Percentiles rank a stretch among this genome's conserved stretches.
Conservation (phyloP, 1,140 invertebrate genomes). For the Brachionus manjavacas region DNA sequence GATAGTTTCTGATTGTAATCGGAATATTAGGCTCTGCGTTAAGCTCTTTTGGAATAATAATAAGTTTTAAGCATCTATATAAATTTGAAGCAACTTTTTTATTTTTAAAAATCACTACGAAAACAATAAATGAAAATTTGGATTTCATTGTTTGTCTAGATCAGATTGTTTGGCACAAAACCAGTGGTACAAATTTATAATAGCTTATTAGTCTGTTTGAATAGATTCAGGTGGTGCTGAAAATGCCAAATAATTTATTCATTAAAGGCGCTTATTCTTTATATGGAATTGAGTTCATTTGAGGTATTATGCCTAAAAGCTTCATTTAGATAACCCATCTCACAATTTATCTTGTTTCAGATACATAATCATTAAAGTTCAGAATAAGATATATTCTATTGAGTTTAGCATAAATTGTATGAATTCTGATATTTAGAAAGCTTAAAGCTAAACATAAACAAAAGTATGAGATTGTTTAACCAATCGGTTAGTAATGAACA, state of each 20-base stretch:
- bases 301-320: neutral
- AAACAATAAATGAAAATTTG: neutral
- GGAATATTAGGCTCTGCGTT: neutral
- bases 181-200: neutral
- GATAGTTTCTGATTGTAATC: constrained; percentile 2
- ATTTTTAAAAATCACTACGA: neutral
- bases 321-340: neutral
- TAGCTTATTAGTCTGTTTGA: constrained; percentile 2
- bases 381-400: neutral
- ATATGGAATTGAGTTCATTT: neutral
- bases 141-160: neutral
- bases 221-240: neutral
- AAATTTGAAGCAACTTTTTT: constrained; percentile 1
- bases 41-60: neutral
- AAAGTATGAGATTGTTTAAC: neutral
- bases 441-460: neutral
- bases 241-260: neutral
- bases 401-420: neutral
- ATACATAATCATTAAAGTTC: neutral
- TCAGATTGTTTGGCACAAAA: neutral
- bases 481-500: neutral
- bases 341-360: neutral
- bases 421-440: neutral
- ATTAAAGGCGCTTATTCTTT: neutral
- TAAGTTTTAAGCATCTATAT: neutral